Evolutionary conservation across 2,888 invertebrate genomes (phyloP).

Genomic region (Gasteruption jaculator): DNA sequence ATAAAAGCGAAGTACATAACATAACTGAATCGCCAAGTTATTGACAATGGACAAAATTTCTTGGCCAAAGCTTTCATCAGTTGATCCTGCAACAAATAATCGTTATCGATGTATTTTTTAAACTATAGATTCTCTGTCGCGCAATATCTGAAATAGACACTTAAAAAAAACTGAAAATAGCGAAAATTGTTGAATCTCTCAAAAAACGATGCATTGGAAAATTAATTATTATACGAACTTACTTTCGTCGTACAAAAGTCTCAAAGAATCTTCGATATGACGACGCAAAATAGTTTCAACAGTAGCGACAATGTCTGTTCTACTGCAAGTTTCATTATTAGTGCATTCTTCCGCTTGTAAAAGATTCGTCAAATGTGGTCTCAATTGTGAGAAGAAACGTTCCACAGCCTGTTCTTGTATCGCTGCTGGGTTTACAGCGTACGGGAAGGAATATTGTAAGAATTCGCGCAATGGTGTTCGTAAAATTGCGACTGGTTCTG

Average conservation of each 20-base stretch:
- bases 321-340: slow-evolving; percentile 16
- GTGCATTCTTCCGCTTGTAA: slow-evolving; percentile 23
- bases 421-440: slow-evolving; percentile 17
- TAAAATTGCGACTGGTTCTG: slow-evolving; percentile 28
- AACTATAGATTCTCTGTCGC: too few relatives aligned
- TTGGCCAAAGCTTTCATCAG: slow-evolving; percentile 28
- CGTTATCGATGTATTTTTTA: too few relatives aligned
- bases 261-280: slow-evolving; percentile 25
- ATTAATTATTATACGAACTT: too few relatives aligned
- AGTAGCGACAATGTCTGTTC: slow-evolving; percentile 30
- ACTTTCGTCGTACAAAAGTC: slow-evolving; percentile 29
- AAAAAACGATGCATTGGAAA: too few relatives aligned
- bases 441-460: slow-evolving; percentile 29
- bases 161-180: too few relatives aligned
- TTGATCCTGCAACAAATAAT: slow-evolving; percentile 23
- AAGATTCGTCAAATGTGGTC: slow-evolving; percentile 28
- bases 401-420: slow-evolving; percentile 28
- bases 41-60: slow-evolving; percentile 24
- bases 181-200: too few relatives aligned
- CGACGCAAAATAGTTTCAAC: slow-evolving; percentile 29
- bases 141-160: too few relatives aligned
- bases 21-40: slow-evolving; percentile 28
- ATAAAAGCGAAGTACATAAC: slow-evolving; percentile 32
- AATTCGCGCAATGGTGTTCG: slow-evolving; percentile 33
- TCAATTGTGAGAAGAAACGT: slow-evolving; percentile 28